Evolutionary conservation across 1,140 invertebrate genomes (phyloP).

Genomic region (Ditylenchus dipsaci): DNA sequence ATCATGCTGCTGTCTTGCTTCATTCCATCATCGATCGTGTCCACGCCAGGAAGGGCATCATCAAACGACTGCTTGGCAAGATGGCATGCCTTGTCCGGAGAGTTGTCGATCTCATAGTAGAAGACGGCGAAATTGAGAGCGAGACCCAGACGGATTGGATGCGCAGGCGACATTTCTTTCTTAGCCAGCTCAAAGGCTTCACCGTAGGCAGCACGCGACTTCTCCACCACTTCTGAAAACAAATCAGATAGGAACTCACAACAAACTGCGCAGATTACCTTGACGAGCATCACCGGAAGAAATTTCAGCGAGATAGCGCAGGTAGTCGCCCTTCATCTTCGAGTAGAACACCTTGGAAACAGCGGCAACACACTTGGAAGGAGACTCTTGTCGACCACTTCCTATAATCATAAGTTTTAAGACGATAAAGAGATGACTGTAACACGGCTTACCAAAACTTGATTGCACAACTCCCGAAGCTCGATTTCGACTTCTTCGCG

Average conservation of each 20-base stretch:
- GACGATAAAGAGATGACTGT: too few species aligned
- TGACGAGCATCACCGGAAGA: constrained; percentile 88
- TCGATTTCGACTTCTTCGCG: constrained; percentile 97
- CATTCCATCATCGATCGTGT: too few species aligned
- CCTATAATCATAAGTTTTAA: too few species aligned
- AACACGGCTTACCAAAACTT: constrained; percentile 70
- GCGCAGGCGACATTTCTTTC: too few species aligned
- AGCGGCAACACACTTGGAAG: constrained; percentile 89
- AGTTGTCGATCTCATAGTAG: too few species aligned
- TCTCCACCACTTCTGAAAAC: constrained; percentile 10
- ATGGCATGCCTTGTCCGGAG: too few species aligned
- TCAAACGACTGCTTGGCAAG: too few species aligned
- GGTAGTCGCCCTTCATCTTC: constrained; percentile 97
- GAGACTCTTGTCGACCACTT: constrained; percentile 89
- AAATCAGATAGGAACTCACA: constrained; percentile 33
- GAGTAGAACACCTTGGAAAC: constrained; percentile 98
- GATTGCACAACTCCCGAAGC: constrained; percentile 93
- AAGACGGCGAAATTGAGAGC: too few species aligned
- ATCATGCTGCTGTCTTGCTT: too few species aligned
- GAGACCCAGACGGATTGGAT: too few species aligned
- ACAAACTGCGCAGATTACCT: constrained; percentile 67
- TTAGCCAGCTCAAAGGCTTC: constrained; percentile 54
- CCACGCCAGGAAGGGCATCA: too few species aligned
- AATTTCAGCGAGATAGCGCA: constrained; percentile 96
- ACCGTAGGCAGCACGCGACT: constrained; percentile 1